Percentiles rank a stretch among this genome's conserved stretches.
Evolutionary conservation across 2,113 vertebrate species (phyloP).

Genomic region (Toxotes jaculatrix): DNA sequence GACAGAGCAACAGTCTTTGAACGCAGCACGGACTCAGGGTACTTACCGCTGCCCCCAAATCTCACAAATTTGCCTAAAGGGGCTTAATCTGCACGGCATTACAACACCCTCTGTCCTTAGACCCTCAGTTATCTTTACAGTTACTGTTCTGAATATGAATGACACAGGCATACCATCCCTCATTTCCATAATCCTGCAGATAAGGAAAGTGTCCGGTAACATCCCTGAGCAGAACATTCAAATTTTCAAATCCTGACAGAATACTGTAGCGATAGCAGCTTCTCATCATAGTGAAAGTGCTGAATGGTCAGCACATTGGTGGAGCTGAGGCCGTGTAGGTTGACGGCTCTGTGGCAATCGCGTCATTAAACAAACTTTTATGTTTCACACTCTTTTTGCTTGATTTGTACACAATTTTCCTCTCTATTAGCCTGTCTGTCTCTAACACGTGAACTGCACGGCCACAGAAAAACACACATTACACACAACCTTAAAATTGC

Average conservation of each 20-base stretch:
- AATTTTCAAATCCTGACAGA: constrained; percentile 19
- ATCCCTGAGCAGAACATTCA: constrained; percentile 18
- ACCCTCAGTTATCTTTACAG: not conserved
- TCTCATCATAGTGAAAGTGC: constrained; percentile 16
- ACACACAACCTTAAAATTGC: not conserved
- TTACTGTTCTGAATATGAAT: constrained; percentile 17
- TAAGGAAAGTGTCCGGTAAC: constrained; percentile 18
- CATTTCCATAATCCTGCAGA: constrained; percentile 51
- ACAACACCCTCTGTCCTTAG: not conserved
- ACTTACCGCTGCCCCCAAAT: too few species aligned
- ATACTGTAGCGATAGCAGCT: constrained; percentile 12
- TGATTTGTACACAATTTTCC: constrained; percentile 9
- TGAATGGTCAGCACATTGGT: constrained; percentile 22
- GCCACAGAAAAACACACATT: not conserved
- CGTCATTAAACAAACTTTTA: constrained; percentile 31
- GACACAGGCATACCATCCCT: not conserved
- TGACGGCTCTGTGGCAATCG: constrained; percentile 21
- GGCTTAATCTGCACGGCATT: not conserved
- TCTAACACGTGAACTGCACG: not conserved
- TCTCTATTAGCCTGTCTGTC: not conserved
- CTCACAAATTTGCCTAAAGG: not conserved
- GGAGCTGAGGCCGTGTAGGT: constrained; percentile 17
- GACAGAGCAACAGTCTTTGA: not conserved
- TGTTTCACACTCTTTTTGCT: not conserved
- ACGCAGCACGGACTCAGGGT: too few species aligned